Base-by-base conservation (phyloP, 2,888 invertebrate species). In the Hanleya hanleyi region DNA sequence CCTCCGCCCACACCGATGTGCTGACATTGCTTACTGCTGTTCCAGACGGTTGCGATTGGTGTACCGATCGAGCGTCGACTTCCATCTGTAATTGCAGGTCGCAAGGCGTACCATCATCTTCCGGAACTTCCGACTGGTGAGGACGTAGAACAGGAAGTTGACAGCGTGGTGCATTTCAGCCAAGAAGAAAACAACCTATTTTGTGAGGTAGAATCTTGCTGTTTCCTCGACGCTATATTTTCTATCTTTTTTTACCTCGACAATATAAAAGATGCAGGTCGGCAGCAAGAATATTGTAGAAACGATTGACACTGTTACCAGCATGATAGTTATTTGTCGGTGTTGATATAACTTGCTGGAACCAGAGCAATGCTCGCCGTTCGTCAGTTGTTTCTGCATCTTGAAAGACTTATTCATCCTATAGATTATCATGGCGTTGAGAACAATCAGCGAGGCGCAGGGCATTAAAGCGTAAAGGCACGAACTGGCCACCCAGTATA, bases 71-170 rank as follows among this genome's bases (percentile, higher is more conserved):
- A 15, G 26, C 12, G 26, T n/a, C n/a, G n/a, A n/a, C n/a, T 22
- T 57, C 32, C 22, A 1, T 15, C 26, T 15, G 29, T 57, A 29
- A 35, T 64, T 35, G 37, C 64, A 64, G 9, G 36, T 64, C 18
- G 36, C 38, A 18, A 64, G 64, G 5, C 64, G 35, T 9, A 64
- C 18, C 37, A 64, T 22, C 64, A 64, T 64, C 26, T 18, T 64
- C 15, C 64, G 64, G 38, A 64, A 64, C 29, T 64, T 64, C 3
- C 64, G 64, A 35, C 64, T 64, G 38, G 35, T 64, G 37, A 35
- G 29, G 26, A 64, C 35, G 37, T 64, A 64, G 38, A 64, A 37
- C 18, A 64, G 38, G 26, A 64, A 64, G 38, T 64, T 64, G n/a
- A 64, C 38, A 22, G 64, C 64, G 38, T 64, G 64, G 35, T 64